Evolutionary conservation across 1,140 invertebrate genomes (phyloP).

Genomic region (Hypothenemus hampei): DNA sequence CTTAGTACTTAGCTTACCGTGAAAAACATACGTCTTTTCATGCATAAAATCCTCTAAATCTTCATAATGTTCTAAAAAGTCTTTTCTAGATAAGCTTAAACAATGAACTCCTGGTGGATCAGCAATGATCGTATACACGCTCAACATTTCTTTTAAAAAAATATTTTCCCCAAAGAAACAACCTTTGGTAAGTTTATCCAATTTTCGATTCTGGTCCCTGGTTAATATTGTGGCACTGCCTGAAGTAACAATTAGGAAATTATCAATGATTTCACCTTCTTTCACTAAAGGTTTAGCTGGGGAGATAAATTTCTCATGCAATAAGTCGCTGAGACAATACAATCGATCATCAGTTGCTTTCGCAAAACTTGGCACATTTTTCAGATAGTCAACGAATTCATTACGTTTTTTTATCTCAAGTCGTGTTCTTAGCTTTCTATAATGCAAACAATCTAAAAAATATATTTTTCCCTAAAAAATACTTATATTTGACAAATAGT

Average conservation of each 20-base stretch:
- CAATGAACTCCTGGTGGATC: conserved; percentile 84
- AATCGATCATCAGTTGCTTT: conserved; percentile 73
- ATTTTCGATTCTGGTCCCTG: conserved; percentile 39
- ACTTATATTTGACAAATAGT: too few relatives aligned
- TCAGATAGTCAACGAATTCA: conserved; percentile 75
- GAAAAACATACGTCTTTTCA: conserved; percentile 1
- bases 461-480: too few relatives aligned
- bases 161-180: conserved; percentile 78
- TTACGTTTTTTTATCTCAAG: conserved; percentile 73
- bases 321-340: conserved; percentile 79
- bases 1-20: not conserved
- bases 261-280: conserved; percentile 87
- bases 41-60: conserved; percentile 40
- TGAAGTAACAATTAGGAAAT: conserved; percentile 91
- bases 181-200: conserved; percentile 61
- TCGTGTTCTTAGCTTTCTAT: conserved; percentile 82
- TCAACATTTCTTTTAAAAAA: conserved; percentile 70
- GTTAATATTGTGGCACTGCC: conserved; percentile 15
- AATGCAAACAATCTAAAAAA: conserved; percentile 78
- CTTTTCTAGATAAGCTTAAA: conserved; percentile 77
- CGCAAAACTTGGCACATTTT: conserved; percentile 76
- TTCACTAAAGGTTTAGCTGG: conserved; percentile 72
- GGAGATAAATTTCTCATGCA: conserved; percentile 82
- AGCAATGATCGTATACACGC: conserved; percentile 84
- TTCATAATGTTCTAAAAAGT: conserved; percentile 40